Base-by-base conservation (phyloP, 2,797 vertebrate species). In the Spatula clypeata region DNA sequence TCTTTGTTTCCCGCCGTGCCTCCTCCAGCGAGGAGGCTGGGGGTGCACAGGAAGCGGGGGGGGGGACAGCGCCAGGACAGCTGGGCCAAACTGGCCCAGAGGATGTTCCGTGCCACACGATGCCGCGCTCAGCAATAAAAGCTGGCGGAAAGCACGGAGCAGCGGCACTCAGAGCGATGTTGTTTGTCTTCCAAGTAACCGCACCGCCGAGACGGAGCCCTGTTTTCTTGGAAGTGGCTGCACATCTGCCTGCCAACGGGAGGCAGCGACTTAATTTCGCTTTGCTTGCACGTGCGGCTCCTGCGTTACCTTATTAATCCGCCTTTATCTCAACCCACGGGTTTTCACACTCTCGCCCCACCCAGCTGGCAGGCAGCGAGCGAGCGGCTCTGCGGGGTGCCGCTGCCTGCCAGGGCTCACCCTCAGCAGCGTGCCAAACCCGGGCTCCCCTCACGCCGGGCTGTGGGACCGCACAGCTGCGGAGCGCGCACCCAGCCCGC, bases 321-420 rank as follows among this genome's bases (percentile, higher is more conserved):
- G 1, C 2, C 47, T 49, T 27, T 45, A 49, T 16, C 49, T 34
- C 20, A 11, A 40, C 7, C 4, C 11, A 4, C 0, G 18, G 29
- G 0, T 12, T 32, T 76, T 29, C 19, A 53, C 26, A 34, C 19
- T 51, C 69, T 29, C 11, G 15, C 9, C 6, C 2, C 11, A 10
- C 6, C 4, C 21, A n/a, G 4, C 26, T 3, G 31, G 4, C 15
- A 73, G 2, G 29, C n/a, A 61, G 17, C 1, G 16, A 44, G 15
- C 0, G 1, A 26, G 19, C 1, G 2, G 27, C 71, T 32, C 19
- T 0, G 8, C 2, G 23, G 18, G 5, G 5, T 13, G 23, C 7
- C 3, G 45, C 26, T 14, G 38, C 42, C n/a, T 8, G 3, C 12
- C 0, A 1, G 2, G 13, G 20, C 21, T 16, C 11, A 21, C 26